Conservation (phyloP, 1,140 invertebrate species). For the Diachasma alloeum region DNA sequence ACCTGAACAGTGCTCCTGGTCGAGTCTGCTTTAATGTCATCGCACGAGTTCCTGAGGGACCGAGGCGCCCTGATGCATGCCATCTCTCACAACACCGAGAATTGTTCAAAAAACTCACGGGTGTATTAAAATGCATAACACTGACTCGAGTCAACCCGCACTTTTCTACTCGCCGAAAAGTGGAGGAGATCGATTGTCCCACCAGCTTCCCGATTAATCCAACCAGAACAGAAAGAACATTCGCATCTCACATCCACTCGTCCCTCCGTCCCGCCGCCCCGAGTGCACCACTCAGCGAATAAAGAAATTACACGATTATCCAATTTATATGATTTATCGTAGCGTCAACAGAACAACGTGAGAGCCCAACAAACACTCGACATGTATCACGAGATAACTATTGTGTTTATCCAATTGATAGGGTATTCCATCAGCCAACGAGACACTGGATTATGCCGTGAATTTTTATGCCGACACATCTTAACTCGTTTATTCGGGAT, state of each 20-base stretch:
- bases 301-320: constrained; percentile 25
- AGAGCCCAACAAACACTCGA: constrained; percentile 8
- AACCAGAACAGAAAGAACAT: background rate
- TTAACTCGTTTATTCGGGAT: background rate
- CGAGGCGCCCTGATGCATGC: constrained; percentile 60
- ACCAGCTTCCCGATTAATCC: background rate
- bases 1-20: constrained; percentile 59
- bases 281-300: too few species aligned
- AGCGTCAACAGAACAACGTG: constrained; percentile 12
- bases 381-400: background rate
- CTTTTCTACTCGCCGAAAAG: background rate
- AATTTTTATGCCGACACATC: background rate
- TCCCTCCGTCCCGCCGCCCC: too few species aligned
- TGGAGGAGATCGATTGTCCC: background rate
- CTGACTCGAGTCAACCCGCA: background rate
- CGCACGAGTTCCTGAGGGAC: constrained; percentile 56
- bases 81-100: constrained; percentile 37
- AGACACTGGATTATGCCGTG: background rate
- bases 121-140: background rate
- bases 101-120: background rate
- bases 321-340: constrained; percentile 29
- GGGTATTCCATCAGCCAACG: background rate
- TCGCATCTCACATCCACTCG: background rate
- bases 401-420: constrained; percentile 20
- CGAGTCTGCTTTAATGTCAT: constrained; percentile 57